These are phyloP conservation scores for cat (Felis catus) DNA, from an alignment of 2,113 vertebrate species.

Conservation along the genomic window DNA sequence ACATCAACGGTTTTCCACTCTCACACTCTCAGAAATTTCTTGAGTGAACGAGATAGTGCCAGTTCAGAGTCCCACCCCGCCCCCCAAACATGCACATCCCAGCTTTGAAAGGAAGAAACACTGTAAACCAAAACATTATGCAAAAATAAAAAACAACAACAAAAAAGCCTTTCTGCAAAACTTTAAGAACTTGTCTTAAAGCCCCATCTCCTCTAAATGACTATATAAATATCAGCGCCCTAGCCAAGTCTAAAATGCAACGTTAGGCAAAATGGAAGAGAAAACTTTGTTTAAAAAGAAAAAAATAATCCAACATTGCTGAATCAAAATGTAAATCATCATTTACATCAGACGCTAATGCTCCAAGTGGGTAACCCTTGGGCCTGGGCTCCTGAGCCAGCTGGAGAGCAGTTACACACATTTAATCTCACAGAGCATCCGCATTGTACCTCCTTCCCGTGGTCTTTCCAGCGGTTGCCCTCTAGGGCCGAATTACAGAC, in stretches of 20 bases:
- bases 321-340: neutral
- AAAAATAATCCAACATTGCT: neutral
- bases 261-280: neutral
- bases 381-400: neutral
- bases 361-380: neutral
- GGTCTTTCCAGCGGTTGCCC: neutral
- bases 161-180: neutral
- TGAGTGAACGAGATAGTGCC: neutral
- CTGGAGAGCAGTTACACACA: neutral
- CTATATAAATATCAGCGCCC: neutral
- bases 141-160: neutral
- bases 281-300: slow-evolving; percentile 35
- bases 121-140: neutral
- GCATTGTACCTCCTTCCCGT: neutral
- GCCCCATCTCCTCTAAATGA: neutral
- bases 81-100: neutral
- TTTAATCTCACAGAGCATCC: neutral
- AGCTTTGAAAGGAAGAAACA: slow-evolving; percentile 20
- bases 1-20: neutral
- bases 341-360: neutral
- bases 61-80: neutral
- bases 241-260: neutral
- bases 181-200: neutral
- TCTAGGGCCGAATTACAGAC: neutral
- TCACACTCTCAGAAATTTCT: neutral